phyloP scores from a whole-genome alignment of 2,797 vertebrate species.

The Tamandua tetradactyla region DNA sequence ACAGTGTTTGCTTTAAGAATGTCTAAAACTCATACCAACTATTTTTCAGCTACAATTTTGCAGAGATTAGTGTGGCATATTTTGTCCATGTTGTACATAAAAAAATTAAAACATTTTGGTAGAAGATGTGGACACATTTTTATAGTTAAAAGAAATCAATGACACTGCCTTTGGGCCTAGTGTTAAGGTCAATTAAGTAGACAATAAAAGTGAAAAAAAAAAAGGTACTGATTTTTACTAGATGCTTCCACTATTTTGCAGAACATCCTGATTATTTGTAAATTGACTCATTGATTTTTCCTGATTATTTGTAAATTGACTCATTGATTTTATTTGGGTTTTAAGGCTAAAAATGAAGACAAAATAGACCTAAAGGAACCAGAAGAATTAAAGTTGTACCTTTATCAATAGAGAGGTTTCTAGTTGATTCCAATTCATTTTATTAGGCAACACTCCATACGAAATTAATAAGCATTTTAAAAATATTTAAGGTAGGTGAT shows the following conservation, averaged over 20 bases:
- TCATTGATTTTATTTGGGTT: constrained; percentile 52
- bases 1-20: constrained; percentile 23
- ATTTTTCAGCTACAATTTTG: constrained; percentile 41
- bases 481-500: neutral
- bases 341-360: constrained; percentile 48
- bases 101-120: constrained; percentile 64
- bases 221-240: constrained; percentile 62
- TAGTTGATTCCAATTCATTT: constrained; percentile 50
- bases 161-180: constrained; percentile 37
- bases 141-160: constrained; percentile 73
- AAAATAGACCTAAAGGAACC: constrained; percentile 44
- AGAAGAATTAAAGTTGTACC: constrained; percentile 38
- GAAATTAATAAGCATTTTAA: neutral
- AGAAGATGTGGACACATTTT: constrained; percentile 58
- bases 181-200: constrained; percentile 60
- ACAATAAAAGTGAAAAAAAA: constrained; percentile 70
- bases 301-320: constrained; percentile 58
- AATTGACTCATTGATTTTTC: constrained; percentile 55
- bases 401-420: constrained; percentile 42
- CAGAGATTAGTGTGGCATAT: constrained; percentile 68
- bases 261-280: constrained; percentile 56
- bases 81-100: constrained; percentile 55
- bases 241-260: constrained; percentile 53
- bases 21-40: constrained; percentile 28
- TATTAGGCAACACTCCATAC: neutral